Evolutionary conservation across 2,797 vertebrate species (phyloP).

Genomic region (Melanotaenia trifasciata): DNA sequence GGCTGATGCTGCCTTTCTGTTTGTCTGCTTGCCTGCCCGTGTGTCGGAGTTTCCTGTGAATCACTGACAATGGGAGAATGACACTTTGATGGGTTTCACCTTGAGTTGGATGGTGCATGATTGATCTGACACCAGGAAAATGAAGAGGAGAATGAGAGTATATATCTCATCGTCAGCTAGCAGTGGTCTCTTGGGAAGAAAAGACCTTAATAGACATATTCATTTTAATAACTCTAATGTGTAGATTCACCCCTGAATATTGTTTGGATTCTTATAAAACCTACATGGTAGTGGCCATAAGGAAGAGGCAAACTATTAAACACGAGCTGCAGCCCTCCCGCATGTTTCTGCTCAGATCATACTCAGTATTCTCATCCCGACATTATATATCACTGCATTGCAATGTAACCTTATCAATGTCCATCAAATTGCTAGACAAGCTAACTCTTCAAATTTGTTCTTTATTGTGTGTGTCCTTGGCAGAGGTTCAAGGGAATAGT

Average conservation of each 20-base stretch:
- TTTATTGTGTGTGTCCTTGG: constrained; percentile 80
- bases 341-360: constrained; percentile 37
- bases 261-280: constrained; percentile 61
- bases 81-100: constrained; percentile 79
- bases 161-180: constrained; percentile 62
- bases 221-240: constrained; percentile 73
- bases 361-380: constrained; percentile 27
- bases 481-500: constrained; percentile 78
- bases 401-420: constrained; percentile 76
- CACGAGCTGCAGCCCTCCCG: constrained; percentile 23
- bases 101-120: constrained; percentile 76
- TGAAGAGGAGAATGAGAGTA: constrained; percentile 71
- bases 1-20: constrained; percentile 65
- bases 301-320: constrained; percentile 41
- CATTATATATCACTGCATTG: constrained; percentile 53
- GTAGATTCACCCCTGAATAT: constrained; percentile 57
- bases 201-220: constrained; percentile 65
- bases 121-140: constrained; percentile 77
- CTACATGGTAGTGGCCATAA: constrained; percentile 35
- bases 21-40: constrained; percentile 54
- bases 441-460: constrained; percentile 71
- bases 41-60: constrained; percentile 61
- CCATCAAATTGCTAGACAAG: constrained; percentile 71
- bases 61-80: constrained; percentile 61
- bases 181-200: constrained; percentile 49